phyloP scores from a whole-genome alignment of 2,113 vertebrate genomes.

The Channa maculata region DNA sequence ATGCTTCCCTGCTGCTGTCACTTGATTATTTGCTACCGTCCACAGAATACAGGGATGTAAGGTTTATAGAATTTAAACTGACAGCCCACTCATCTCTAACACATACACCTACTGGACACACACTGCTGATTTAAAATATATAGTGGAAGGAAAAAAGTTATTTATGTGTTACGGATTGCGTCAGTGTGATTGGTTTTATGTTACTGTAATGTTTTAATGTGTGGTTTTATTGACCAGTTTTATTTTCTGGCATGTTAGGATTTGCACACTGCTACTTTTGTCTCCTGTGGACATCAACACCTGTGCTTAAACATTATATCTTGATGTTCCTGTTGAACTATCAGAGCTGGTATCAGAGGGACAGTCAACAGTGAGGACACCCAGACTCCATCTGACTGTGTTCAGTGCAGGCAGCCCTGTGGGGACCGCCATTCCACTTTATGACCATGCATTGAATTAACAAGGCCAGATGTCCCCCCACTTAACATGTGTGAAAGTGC shows the following conservation, averaged over 20 bases:
- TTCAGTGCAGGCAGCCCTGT: slow-evolving; percentile 64
- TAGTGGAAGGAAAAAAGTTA: too few relatives aligned
- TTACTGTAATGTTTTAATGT: too few relatives aligned
- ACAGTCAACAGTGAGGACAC: slow-evolving; percentile 60
- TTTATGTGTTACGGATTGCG: not conserved
- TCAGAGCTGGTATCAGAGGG: slow-evolving; percentile 53
- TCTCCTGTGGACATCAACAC: slow-evolving; percentile 24
- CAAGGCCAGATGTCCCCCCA: slow-evolving; percentile 79
- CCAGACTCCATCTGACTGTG: slow-evolving; percentile 61
- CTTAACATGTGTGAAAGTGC: slow-evolving; percentile 80
- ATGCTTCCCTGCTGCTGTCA: slow-evolving; percentile 44
- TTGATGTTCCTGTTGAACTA: slow-evolving; percentile 18
- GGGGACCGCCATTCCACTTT: slow-evolving; percentile 79
- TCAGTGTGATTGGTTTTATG: too few relatives aligned
- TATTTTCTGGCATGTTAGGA: slow-evolving; percentile 23
- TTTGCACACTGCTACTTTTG: slow-evolving; percentile 19
- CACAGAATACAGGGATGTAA: slow-evolving; percentile 20
- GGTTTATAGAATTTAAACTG: slow-evolving; percentile 26
- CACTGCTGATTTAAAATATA: slow-evolving; percentile 16
- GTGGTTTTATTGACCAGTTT: not conserved
- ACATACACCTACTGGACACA: slow-evolving; percentile 25
- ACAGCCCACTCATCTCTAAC: slow-evolving; percentile 45
- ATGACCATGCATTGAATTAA: slow-evolving; percentile 83
- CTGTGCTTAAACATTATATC: slow-evolving; percentile 27
- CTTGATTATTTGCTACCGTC: slow-evolving; percentile 47